Base-by-base conservation (phyloP, 1,140 invertebrate species). In the Sitodiplosis mosellana region DNA sequence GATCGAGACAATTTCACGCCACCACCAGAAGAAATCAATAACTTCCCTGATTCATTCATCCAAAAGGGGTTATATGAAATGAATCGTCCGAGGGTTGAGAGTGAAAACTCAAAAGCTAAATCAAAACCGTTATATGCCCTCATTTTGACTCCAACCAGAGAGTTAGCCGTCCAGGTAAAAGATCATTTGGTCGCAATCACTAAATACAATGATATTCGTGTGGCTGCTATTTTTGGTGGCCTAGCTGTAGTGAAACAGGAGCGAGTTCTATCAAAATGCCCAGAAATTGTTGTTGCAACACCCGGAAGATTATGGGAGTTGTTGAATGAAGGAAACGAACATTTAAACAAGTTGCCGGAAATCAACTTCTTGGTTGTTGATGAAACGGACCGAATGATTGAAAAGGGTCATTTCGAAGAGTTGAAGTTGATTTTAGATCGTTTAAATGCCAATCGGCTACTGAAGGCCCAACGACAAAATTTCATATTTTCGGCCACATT, bases 401-500 rank as follows among this genome's bases (percentile, higher is more conserved):
- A 99, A 59, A 83, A 81, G 53, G 89, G 89, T 15, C 94, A 99
- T 67, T 99, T 98, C 69, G 76, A 88, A 57, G 94, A 99, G 66
- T 62, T 99, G 2, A 72, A 83, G 33, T 73, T 80, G 33, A 67
- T 99, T 12, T 60, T 98, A 1, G 80, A 87, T 52, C 65, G 77
- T 10, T 69, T 99, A 2, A 93, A 95, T 64, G 60, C 64, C 5
- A 73, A 85, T 53, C 70, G 76, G 48, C 55, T 64, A 1, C 70
- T 70, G 36, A 67, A 70, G 8, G 63, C 70, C 49, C 53, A 73
- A 33, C 68, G 90, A 18, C 93, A 99, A 67, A 95, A 83, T 56
- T 94, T 98, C 67, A 82, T 99, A 0, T 98, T 98, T 69, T 99
- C 95, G 0, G 96, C 96, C 15, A 99, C 96, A 0, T 69, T 99